Conservation (phyloP, 2,888 invertebrate species). For the Argyresthia albistria region DNA sequence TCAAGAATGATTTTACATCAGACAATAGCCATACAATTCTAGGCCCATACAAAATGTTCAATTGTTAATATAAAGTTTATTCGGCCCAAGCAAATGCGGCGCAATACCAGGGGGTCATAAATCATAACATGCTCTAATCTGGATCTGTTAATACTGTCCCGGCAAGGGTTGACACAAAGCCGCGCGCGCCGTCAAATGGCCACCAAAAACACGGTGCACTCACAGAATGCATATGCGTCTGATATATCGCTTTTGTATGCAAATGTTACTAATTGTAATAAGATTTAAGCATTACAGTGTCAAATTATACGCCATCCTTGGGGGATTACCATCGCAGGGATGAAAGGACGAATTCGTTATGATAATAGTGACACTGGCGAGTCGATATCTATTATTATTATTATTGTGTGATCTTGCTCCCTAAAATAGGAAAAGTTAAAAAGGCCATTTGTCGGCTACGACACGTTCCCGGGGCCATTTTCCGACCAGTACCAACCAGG, state of each 20-base stretch:
- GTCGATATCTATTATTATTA: conserved; percentile 46
- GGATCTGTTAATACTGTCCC: conserved; percentile 53
- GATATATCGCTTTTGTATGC: conserved; percentile 59
- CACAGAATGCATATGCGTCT: conserved; percentile 26
- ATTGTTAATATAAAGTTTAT: conserved; percentile 3
- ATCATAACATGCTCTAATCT: conserved; percentile 51
- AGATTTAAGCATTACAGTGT: conserved; percentile 36
- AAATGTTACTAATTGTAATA: conserved; percentile 63
- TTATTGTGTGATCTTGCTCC: conserved; percentile 61
- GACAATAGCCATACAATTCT: not conserved
- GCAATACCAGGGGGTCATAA: conserved; percentile 47
- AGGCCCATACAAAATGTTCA: not conserved
- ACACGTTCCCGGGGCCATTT: conserved; percentile 43
- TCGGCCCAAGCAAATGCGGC: conserved; percentile 6
- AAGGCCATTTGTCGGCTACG: conserved; percentile 57
- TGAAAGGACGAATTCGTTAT: conserved; percentile 3
- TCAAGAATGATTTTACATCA: not conserved
- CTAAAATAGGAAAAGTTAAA: conserved; percentile 72
- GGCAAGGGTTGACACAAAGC: conserved; percentile 27
- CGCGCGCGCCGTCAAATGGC: conserved; percentile 5
- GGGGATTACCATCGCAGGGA: not conserved
- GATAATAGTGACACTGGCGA: conserved; percentile 1
- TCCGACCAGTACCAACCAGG: conserved; percentile 8
- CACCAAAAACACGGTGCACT: conserved; percentile 2
- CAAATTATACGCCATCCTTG: conserved; percentile 7